Evolutionary conservation across 2,797 vertebrate species (phyloP), one percentile per base, ranked within the genome.

Genomic region (Glyptemys insculpta): DNA sequence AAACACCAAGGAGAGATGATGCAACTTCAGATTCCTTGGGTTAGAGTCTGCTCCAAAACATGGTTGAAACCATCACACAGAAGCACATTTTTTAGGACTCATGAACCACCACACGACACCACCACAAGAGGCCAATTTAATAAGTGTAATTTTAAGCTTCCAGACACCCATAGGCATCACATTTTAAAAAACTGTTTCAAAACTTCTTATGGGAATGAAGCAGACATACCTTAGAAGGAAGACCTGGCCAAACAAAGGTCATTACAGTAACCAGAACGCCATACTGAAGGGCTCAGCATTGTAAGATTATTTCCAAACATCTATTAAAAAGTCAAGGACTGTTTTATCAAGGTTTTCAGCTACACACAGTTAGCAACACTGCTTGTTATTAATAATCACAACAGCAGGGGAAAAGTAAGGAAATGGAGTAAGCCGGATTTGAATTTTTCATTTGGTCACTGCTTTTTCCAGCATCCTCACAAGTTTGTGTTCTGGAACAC

Each of bases 291-390:
- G 10, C 65, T 72, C 2, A 21, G n/a, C 5, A 41, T 72, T 79
- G 59, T 25, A 34, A n/a, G 12, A 62, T 47, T 34, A 84, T 72
- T 93, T 96, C 90, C 57, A 81, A 96, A 94, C 92, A 96, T 96
- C 93, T 96, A 95, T 95, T 92, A 89, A 97, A 89, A 97, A 97
- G 96, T 95, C 89, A 92, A 93, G 31, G 94, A 93, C 94, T 96
- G 94, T 44, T 81, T 37, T 85, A 94, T 94, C 93, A 96, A 97
- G 94, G 91, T 79, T 88, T 96, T 90, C 95, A 96, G 93, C 96
- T 96, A 94, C 57, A 95, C 88, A n/a, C 96, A 95, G 91, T 90
- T 97, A 92, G 90, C 76, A 95, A 80, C 89, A 15, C 41, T 87
- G 90, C 54, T n/a, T 89, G 81, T 50, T 41, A 41, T 41, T 41